phyloP scores from a whole-genome alignment of 64 coral and sea anemone genomes.

The Porites lutea region DNA sequence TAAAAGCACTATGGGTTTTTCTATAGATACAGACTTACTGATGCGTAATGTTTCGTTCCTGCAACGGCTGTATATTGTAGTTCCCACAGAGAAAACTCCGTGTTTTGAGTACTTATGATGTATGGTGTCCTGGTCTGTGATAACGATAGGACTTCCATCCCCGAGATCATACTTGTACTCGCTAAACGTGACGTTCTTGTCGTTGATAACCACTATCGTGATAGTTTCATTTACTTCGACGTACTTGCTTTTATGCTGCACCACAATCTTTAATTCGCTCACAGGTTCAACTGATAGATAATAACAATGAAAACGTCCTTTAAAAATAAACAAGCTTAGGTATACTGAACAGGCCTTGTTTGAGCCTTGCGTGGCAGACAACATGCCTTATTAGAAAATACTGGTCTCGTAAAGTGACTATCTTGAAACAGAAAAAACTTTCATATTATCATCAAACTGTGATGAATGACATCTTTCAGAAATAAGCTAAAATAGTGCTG shows the following conservation, averaged over 20 bases:
- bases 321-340: too few species aligned
- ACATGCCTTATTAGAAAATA: too few species aligned
- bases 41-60: slow-evolving; percentile 9
- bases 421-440: too few species aligned
- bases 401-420: too few species aligned
- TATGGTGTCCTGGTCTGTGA: neutral
- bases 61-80: slow-evolving; percentile 5
- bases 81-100: neutral
- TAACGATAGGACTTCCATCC: slow-evolving; percentile 19
- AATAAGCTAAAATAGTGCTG: too few species aligned
- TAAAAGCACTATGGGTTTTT: neutral
- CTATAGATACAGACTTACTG: neutral
- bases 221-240: slow-evolving; percentile 19
- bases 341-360: too few species aligned
- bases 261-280: neutral
- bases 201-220: neutral
- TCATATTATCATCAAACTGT: too few species aligned
- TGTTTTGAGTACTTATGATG: neutral
- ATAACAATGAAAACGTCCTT: neutral
- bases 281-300: slow-evolving; percentile 17
- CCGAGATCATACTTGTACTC: slow-evolving; percentile 20
- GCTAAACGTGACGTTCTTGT: neutral
- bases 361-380: too few species aligned
- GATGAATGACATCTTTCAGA: too few species aligned
- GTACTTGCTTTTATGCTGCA: neutral